Conservation (phyloP, 2,888 invertebrate species). For the Brenthis ino region DNA sequence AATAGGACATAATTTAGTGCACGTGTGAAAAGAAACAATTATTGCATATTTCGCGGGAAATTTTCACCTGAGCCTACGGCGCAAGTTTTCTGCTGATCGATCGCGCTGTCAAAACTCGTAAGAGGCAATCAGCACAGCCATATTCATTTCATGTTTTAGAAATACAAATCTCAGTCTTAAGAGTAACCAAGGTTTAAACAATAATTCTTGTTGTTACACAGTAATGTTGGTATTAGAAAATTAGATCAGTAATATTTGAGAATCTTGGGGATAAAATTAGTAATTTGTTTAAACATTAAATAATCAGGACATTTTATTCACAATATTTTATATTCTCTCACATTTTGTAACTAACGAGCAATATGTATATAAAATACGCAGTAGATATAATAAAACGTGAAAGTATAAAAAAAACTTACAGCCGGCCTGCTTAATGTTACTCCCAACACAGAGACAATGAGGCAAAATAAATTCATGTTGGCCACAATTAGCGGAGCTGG, state of each 20-base stretch:
- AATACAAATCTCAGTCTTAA: neutral
- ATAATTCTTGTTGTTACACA: neutral
- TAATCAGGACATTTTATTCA: too few relatives aligned
- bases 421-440: constrained; percentile 47
- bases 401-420: constrained; percentile 37
- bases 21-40: constrained; percentile 11
- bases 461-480: constrained; percentile 60
- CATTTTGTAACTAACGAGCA: too few relatives aligned
- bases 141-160: constrained; percentile 9
- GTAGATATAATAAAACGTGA: too few relatives aligned
- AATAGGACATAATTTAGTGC: neutral
- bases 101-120: constrained; percentile 44
- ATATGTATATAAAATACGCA: too few relatives aligned
- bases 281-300: too few relatives aligned
- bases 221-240: too few relatives aligned
- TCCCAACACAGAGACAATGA: constrained; percentile 56
- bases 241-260: too few relatives aligned
- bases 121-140: constrained; percentile 21
- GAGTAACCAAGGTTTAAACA: neutral
- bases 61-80: constrained; percentile 45
- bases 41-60: constrained; percentile 54
- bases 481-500: constrained; percentile 49
- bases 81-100: constrained; percentile 61
- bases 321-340: too few relatives aligned
- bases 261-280: too few relatives aligned